Base-by-base conservation (phyloP, 2,888 invertebrate genomes). In the Nebria brevicollis region DNA sequence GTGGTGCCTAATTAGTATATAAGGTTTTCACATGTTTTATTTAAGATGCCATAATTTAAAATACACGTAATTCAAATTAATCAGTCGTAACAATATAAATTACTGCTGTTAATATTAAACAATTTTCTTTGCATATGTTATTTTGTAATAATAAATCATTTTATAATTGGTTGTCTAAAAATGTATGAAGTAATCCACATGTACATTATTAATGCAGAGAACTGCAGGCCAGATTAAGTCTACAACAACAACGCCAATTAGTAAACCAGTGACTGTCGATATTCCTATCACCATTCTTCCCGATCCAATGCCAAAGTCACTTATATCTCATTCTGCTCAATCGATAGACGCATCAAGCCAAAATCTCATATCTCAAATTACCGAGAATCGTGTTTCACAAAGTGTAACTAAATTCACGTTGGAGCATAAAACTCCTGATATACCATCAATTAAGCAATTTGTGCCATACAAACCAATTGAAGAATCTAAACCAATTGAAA, bases 351-450 rank as follows among this genome's bases (percentile, higher is more conserved):
- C 85, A 11, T 54, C 65, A 65, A 84, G 85, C 11, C 84, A 86
- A 79, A 84, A 84, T 73, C 85, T 86, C 83, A 83, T 85, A 76
- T 87, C 87, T 13, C 86, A 87, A 10, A 86, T 87, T 74, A 86
- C 85, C 13, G 87, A 89, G 85, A 86, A 88, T 82, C 85, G 86
- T 82, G 83, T 87, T 43, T 87, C 87, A 8, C 87, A 89, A 83
- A 87, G 89, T 84, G 86, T 87, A 8, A 87, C 88, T 84, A 87
- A 86, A 13, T 84, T 88, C 77, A 88, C 86, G 83, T 83, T 89
- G 4, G 89, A 89, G 84, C 87, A 87, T 82, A 87, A 85, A 77
- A 85, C 86, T 41, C 87, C 87, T 11, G 86, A 87, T 75, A 85
- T 87, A 79, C 87, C 87, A 3, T 82, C 86, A 77, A 86, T 86